Percentiles rank a stretch among this genome's conserved stretches.
These are phyloP conservation scores for Drosophila borealis DNA, from an alignment of 2,888 invertebrate genomes.

Conservation along the genomic window DNA sequence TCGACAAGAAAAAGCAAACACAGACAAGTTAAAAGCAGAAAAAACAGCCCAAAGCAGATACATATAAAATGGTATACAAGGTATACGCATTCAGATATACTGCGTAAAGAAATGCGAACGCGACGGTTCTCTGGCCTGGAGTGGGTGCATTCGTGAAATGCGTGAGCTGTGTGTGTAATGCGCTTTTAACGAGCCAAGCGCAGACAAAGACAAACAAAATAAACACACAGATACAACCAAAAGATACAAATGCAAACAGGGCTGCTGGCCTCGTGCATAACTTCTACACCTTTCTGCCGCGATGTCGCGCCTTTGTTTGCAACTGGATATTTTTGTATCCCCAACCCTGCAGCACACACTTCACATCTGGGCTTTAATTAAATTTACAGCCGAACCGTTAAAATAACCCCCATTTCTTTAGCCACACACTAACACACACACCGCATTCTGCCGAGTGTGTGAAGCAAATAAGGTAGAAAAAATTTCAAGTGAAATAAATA, in stretches of 20 bases:
- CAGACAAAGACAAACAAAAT: constrained; percentile 30
- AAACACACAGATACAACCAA: not conserved
- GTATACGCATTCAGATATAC: constrained; percentile 28
- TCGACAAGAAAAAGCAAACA: constrained; percentile 58
- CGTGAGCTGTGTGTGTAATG: constrained; percentile 70
- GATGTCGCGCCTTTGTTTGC: constrained; percentile 62
- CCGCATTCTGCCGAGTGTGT: constrained; percentile 33
- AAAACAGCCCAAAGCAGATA: constrained; percentile 21
- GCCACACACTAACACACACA: constrained; percentile 29
- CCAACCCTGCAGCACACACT: not conserved
- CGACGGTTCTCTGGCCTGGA: constrained; percentile 44
- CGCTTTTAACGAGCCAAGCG: constrained; percentile 59
- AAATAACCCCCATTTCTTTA: constrained; percentile 56
- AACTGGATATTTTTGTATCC: constrained; percentile 30
- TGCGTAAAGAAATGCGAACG: constrained; percentile 24
- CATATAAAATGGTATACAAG: constrained; percentile 20
- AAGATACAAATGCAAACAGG: constrained; percentile 28
- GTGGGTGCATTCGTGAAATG: constrained; percentile 67
- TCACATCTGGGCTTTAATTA: constrained; percentile 55
- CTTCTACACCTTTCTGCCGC: constrained; percentile 8
- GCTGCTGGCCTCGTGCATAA: constrained; percentile 8
- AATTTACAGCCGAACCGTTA: constrained; percentile 69
- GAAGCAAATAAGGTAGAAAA: constrained; percentile 17
- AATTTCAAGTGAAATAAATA: constrained; percentile 21
- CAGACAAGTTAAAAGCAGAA: constrained; percentile 42